Evolutionary conservation across 2,113 vertebrate species (phyloP), one percentile per base, ranked within the genome.

Genomic region (Pelecanus crispus): DNA sequence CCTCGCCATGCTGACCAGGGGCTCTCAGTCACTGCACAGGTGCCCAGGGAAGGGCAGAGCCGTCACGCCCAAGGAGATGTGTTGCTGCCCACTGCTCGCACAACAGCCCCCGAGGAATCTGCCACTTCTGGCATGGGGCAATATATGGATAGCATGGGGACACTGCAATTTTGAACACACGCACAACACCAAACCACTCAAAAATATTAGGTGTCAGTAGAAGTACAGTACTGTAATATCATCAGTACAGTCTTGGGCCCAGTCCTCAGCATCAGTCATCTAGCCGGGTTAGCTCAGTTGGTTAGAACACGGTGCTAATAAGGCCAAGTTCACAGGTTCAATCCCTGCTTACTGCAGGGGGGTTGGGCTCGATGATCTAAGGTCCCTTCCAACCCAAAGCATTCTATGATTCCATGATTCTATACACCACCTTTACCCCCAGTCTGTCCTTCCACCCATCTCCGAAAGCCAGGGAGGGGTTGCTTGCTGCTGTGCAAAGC

Each of bases 1-100:
- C 63, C 55, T 81, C 1, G 4, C 28, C 47, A 4, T 0, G 2
- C 40, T 77, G 62, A 9, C 25, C 26, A 12, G 6, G 0, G 61
- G 38, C 42, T 58, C 62, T 31, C 56, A 26, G 44, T 36, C 52
- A 56, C 63, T 24, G 63, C 71, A 32, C 45, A 52, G 68, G 17
- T 55, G 42, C 47, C 29, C 1, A 1, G 42, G 44, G 38, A 84
- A 61, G 19, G 32, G 67, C 83, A 81, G 14, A 66, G 56, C 63
- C 2, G 0, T 34, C 50, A 12, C 0, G 1, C n/a, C 40, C 34
- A 34, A 32, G 25, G 20, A 1, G 1, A 56, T 25, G 34, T 36
- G 32, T 59, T 72, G 59, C 32, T 75, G 56, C 55, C 16, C 55
- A 21, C 52, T 55, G 66, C 44, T 59, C 63, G 56, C n/a, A 79